Evolutionary conservation across 2,797 vertebrate species (phyloP).

Genomic region (Sebastes melanostomus): DNA sequence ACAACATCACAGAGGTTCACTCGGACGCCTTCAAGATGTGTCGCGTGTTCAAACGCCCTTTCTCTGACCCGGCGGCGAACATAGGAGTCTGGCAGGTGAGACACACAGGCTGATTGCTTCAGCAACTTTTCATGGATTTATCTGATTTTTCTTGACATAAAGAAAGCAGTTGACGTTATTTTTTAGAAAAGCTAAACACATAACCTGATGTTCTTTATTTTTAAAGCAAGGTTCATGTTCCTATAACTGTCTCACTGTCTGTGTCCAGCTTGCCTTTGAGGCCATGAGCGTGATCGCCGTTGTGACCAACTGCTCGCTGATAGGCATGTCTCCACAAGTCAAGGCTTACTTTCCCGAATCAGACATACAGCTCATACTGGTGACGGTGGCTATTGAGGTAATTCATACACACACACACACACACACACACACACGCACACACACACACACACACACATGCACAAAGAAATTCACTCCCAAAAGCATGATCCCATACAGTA

Average conservation of each 20-base stretch:
- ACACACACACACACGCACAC: background rate
- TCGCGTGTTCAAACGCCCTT: conserved; percentile 93
- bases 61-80: conserved; percentile 89
- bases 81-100: conserved; percentile 99
- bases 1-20: conserved; percentile 95
- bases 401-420: background rate
- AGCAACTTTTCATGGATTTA: background rate
- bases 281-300: conserved; percentile 95
- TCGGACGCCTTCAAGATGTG: conserved; percentile 98
- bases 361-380: conserved; percentile 88
- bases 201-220: background rate
- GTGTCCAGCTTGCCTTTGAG: conserved; percentile 93
- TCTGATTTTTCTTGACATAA: background rate
- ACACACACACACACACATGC: background rate
- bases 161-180: background rate
- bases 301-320: conserved; percentile 95
- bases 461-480: background rate
- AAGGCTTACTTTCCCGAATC: conserved; percentile 87
- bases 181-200: background rate
- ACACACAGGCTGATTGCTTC: background rate
- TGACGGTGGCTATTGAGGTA: conserved; percentile 92
- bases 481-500: background rate
- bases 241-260: conserved; percentile 22
- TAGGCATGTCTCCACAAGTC: conserved; percentile 95
- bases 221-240: background rate